Evolutionary conservation across 2,888 invertebrate genomes (phyloP), one percentile per base, ranked within the genome.

Genomic region (Nebria salina): DNA sequence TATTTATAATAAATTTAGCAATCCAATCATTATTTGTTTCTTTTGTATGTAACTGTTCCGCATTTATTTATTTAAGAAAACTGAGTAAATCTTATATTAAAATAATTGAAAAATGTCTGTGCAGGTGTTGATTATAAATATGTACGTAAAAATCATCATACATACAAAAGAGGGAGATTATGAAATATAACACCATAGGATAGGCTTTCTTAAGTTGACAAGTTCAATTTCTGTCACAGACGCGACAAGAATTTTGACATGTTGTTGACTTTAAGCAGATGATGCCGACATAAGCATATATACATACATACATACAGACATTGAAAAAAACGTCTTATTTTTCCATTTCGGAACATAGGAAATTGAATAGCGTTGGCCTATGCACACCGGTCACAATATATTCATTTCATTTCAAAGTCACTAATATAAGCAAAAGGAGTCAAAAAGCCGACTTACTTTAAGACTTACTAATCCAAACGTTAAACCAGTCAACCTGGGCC

Each of bases 181-280:
- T 13, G 70, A 70, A 70, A 70, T 25, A 6, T 34, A 70, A 25
- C 70, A 70, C 70, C 8, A 70, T 70, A 11, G 34, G 70, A 70
- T 70, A 11, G 34, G 70, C 25, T 70, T 70, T 26, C 66, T n/a
- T 9, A 8, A 34, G 34, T 25, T 70, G 70, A 70, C 70, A 4
- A 20, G 70, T 70, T 70, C 70, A 70, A 70, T 70, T 70, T 70
- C 26, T 70, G 70, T 70, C 70, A 70, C 25, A 70, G 34, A 70
- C 70, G 70, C 70, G 70, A 70, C 26, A 70, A 70, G 34, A 70
- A 26, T 70, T 70, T 25, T 70, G 70, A 70, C 70, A 70, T 70
- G 70, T 25, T 11, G 70, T 70, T 70, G 70, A 70, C 70, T 70
- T 70, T 70, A 70, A 70, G 70, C 70, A 70, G 70, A 70, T 70